These are phyloP conservation scores for Chrysotoxum bicinctum DNA, from an alignment of 2,888 invertebrate genomes.

Conservation along the genomic window DNA sequence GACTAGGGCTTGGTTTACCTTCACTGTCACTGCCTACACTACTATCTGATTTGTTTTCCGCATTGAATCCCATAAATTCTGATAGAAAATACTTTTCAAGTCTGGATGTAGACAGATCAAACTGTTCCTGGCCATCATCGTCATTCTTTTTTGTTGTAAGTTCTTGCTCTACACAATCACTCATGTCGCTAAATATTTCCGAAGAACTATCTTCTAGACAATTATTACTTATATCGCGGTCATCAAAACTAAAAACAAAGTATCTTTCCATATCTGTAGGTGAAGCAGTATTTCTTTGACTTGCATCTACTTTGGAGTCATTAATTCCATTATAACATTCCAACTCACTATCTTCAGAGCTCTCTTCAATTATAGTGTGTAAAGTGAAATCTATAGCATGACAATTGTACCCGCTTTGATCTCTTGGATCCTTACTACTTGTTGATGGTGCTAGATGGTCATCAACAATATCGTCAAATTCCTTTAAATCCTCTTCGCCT, in stretches of 20 bases:
- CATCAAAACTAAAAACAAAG: slow-evolving; percentile 93
- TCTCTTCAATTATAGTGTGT: slow-evolving; percentile 96
- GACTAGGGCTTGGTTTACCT: slow-evolving; percentile 93
- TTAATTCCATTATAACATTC: slow-evolving; percentile 81
- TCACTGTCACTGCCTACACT: slow-evolving; percentile 96
- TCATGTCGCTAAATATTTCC: slow-evolving; percentile 93
- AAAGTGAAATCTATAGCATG: slow-evolving; percentile 92
- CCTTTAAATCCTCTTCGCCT: slow-evolving; percentile 86
- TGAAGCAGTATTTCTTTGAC: slow-evolving; percentile 82
- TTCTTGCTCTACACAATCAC: slow-evolving; percentile 91
- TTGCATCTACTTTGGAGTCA: slow-evolving; percentile 57
- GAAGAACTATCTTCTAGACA: slow-evolving; percentile 85
- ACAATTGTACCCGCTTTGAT: slow-evolving; percentile 91
- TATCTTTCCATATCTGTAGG: slow-evolving; percentile 94
- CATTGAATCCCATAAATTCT: slow-evolving; percentile 91
- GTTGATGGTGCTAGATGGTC: slow-evolving; percentile 82
- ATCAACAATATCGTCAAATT: slow-evolving; percentile 78
- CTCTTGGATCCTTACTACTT: slow-evolving; percentile 85
- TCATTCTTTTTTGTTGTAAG: slow-evolving; percentile 82
- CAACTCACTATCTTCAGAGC: slow-evolving; percentile 95
- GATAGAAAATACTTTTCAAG: slow-evolving; percentile 94
- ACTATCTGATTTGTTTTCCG: slow-evolving; percentile 87
- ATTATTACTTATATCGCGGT: slow-evolving; percentile 83
- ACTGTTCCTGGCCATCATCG: slow-evolving; percentile 84
- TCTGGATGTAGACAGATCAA: slow-evolving; percentile 91